Base-by-base conservation (phyloP, 2,888 invertebrate genomes). In the Sicus ferrugineus region DNA sequence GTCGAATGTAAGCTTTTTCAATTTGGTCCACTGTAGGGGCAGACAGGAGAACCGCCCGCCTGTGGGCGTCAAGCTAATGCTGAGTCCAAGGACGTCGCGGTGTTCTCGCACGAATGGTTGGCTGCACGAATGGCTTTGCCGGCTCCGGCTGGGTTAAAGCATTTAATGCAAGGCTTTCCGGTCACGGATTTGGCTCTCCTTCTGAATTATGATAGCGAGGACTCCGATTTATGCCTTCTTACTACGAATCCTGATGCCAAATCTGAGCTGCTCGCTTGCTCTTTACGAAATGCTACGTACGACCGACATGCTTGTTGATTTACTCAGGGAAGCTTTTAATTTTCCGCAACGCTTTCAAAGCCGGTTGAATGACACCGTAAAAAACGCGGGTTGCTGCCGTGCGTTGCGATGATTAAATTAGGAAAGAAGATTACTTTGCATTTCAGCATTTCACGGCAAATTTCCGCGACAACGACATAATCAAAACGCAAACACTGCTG, bases 131-230 rank as follows among this genome's bases (percentile, higher is more conserved):
- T n/a, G 5, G 3, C 7, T 54, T 21, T 63, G 46, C 31, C 19
- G n/a, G 34, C 52, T n/a, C 26, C 19, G 50, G 64, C 19, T 19
- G 6, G 42, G 46, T 30, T 31, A 30, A 52, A 65, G 42, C 3
- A 66, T 56, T 42, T 23, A 56, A 59, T 59, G 23, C 31, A 59
- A 67, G 26, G 58, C 23, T 67, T 67, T 67, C 67, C 67, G 59
- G 67, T 67, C 67, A 67, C 67, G 67, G 23, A 58, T 28, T 58
- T 48, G 28, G 31, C 59, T 58, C 48, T 23, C 30, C 31, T 48
- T 7, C 16, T 67, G 67, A 58, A 67, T 67, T 67, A 59, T 59
- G 67, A 58, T 58, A 54, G 64, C 48, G 46, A 30, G 19, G 28
- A n/a, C 48, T 30, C 21, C 59, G 59, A 59, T 67, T 67, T 67